phyloP scores from a whole-genome alignment of 2,113 vertebrate species.

The Chascanopsetta lugubris region DNA sequence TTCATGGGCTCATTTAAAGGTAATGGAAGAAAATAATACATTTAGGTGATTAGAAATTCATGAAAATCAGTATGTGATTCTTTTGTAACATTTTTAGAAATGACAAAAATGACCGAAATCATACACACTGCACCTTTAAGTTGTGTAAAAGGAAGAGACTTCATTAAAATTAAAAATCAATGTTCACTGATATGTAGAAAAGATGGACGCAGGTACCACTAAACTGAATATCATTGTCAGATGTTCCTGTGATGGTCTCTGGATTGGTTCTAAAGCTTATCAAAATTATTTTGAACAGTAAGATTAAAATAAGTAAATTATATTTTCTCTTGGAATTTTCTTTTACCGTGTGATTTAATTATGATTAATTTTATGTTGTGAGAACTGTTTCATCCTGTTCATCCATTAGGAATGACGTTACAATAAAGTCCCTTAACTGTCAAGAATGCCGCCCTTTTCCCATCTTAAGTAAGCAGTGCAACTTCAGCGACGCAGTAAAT shows the following conservation, averaged over 20 bases:
- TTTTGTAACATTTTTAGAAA: too few species aligned
- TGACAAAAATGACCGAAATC: too few species aligned
- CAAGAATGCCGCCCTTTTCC: slow-evolving; percentile 23
- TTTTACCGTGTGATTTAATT: slow-evolving; percentile 20
- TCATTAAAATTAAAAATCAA: slow-evolving; percentile 28
- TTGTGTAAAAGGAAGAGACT: too few species aligned
- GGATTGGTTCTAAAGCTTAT: neutral
- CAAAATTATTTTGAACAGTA: slow-evolving; percentile 1
- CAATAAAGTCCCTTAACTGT: slow-evolving; percentile 7
- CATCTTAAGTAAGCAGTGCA: slow-evolving; percentile 27
- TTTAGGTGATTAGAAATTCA: too few species aligned
- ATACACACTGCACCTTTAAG: too few species aligned
- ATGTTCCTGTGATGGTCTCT: slow-evolving; percentile 5
- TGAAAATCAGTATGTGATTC: too few species aligned
- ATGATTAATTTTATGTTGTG: neutral
- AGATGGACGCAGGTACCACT: neutral
- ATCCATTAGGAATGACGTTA: slow-evolving; percentile 5
- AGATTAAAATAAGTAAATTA: slow-evolving; percentile 3
- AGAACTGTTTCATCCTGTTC: neutral
- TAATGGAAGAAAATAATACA: too few species aligned
- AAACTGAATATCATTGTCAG: neutral
- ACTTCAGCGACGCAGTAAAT: slow-evolving; percentile 37
- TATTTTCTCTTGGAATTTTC: slow-evolving; percentile 28
- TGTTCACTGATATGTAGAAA: slow-evolving; percentile 12
- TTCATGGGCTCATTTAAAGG: too few species aligned